Evolutionary conservation across 2,888 invertebrate species (phyloP).

Genomic region (Latrodectus elegans): DNA sequence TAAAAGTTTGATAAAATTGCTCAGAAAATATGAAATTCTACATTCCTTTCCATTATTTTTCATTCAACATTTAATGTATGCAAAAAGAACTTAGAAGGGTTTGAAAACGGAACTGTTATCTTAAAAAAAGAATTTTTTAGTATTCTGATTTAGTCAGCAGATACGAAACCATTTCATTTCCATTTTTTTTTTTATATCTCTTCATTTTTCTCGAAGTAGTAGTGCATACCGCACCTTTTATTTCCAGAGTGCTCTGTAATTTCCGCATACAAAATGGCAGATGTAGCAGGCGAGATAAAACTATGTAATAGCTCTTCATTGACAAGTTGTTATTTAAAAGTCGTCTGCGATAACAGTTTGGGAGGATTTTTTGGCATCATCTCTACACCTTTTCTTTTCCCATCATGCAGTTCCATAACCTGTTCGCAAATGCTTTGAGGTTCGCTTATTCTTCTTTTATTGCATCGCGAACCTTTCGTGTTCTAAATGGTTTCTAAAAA

Average conservation of each 20-base stretch:
- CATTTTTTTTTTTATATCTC: background rate
- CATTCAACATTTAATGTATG: too few relatives aligned
- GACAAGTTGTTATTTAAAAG: conserved; percentile 54
- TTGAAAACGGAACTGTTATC: conserved; percentile 4
- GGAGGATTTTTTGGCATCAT: conserved; percentile 34
- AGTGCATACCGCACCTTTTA: conserved; percentile 11
- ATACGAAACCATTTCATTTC: background rate
- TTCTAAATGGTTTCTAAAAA: conserved; percentile 7
- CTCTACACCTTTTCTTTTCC: conserved; percentile 21
- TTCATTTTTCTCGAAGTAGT: background rate
- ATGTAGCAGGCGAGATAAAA: conserved; percentile 20
- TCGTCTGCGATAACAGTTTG: conserved; percentile 27
- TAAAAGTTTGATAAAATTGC: too few relatives aligned
- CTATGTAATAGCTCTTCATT: conserved; percentile 30
- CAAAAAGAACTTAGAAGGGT: too few relatives aligned
- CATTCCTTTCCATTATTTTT: too few relatives aligned
- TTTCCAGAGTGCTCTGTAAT: conserved; percentile 26
- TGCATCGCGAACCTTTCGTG: background rate
- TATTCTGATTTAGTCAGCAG: background rate
- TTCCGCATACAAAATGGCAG: conserved; percentile 29
- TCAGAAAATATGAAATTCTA: too few relatives aligned
- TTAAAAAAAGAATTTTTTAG: background rate
- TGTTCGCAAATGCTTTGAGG: conserved; percentile 20
- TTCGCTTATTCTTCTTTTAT: conserved; percentile 24
- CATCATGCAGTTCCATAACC: background rate